Percentiles rank a stretch among this genome's conserved stretches.
phyloP scores from a whole-genome alignment of 1,140 invertebrate genomes.

The Heliconius hewitsoni region DNA sequence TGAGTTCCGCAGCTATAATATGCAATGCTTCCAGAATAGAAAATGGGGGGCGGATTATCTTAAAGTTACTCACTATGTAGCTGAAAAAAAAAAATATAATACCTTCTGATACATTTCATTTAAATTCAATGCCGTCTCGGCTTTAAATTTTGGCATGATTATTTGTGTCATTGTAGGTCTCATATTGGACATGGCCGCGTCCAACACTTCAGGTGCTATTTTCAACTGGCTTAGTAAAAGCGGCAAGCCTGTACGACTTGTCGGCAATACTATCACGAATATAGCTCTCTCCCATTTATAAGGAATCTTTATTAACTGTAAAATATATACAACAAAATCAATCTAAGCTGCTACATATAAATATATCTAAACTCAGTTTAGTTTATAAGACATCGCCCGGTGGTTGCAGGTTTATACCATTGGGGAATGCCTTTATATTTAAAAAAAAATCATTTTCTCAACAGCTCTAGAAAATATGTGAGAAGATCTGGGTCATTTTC shows the following conservation, averaged over 20 bases:
- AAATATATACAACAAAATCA: background rate
- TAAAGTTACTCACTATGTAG: too few species aligned
- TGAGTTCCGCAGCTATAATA: too few species aligned
- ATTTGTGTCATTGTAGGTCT: slow-evolving; percentile 29
- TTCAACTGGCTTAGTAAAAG: slow-evolving; percentile 52
- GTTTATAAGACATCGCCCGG: too few species aligned
- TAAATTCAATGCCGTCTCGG: slow-evolving; percentile 51
- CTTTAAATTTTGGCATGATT: slow-evolving; percentile 61
- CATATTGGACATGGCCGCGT: slow-evolving; percentile 44
- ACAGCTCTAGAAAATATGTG: too few species aligned
- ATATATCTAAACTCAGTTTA: too few species aligned
- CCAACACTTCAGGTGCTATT: slow-evolving; percentile 49
- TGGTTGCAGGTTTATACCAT: too few species aligned
- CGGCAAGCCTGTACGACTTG: slow-evolving; percentile 43
- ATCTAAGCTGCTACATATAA: background rate
- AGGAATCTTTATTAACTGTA: slow-evolving; percentile 57
- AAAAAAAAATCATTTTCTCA: too few species aligned
- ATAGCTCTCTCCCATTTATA: slow-evolving; percentile 48
- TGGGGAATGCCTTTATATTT: too few species aligned
- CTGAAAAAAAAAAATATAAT: background rate
- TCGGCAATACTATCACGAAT: slow-evolving; percentile 58
- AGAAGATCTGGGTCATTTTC: too few species aligned
- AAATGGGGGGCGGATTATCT: too few species aligned
- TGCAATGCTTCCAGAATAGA: too few species aligned
- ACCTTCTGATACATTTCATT: slow-evolving; percentile 51